Evolutionary conservation across 2,797 vertebrate genomes (phyloP).

Genomic region (Poecilia picta): DNA sequence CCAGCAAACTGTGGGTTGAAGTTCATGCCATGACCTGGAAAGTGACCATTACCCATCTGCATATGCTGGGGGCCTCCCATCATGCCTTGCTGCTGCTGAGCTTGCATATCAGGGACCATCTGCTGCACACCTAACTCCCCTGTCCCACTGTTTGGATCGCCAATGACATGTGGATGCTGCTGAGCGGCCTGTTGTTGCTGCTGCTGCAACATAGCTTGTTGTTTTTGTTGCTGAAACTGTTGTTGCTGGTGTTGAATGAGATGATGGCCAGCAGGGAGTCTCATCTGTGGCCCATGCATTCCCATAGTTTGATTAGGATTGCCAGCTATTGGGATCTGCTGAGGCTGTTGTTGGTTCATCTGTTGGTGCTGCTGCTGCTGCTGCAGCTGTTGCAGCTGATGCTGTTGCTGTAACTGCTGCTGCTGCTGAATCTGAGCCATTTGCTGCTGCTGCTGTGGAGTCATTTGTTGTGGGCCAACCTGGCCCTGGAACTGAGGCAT

Average conservation of each 20-base stretch:
- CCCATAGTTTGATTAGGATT: constrained; percentile 91
- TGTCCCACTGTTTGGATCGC: constrained; percentile 80
- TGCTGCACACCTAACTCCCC: constrained; percentile 87
- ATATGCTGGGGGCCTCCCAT: constrained; percentile 88
- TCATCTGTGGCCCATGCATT: constrained; percentile 93
- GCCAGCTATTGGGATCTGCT: constrained; percentile 87
- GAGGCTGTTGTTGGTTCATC: constrained; percentile 79
- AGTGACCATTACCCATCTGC: constrained; percentile 95
- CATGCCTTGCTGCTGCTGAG: constrained; percentile 89
- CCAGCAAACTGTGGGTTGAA: constrained; percentile 88
- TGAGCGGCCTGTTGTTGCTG: constrained; percentile 81
- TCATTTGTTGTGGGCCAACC: constrained; percentile 85
- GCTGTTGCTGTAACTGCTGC: constrained; percentile 86
- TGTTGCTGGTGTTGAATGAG: constrained; percentile 91
- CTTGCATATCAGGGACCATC: constrained; percentile 93
- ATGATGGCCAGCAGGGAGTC: constrained; percentile 86
- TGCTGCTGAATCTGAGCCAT: constrained; percentile 88
- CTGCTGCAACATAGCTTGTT: constrained; percentile 78
- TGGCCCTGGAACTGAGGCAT: constrained; percentile 92
- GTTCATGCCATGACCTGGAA: constrained; percentile 91
- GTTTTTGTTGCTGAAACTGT: constrained; percentile 72
- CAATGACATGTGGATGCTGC: constrained; percentile 85
- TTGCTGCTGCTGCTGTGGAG: constrained; percentile 86
- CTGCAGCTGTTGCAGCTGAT: constrained; percentile 81
- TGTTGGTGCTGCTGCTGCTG: constrained; percentile 83